Conservation (phyloP, 2,797 vertebrate genomes). For the Melanotaenia trifasciata region DNA sequence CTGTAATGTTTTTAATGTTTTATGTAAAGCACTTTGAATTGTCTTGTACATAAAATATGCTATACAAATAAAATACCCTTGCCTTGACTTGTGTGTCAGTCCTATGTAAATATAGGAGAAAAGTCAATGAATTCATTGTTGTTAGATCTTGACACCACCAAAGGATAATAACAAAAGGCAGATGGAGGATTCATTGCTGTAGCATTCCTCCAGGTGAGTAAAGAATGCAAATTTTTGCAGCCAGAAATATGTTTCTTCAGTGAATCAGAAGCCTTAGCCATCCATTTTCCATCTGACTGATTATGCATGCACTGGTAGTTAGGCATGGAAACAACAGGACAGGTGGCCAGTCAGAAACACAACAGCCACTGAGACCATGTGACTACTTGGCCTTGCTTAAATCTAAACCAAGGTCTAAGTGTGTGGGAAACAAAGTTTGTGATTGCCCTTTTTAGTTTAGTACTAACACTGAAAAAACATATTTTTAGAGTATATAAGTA, state of each 20-base stretch:
- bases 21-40: too few relatives aligned
- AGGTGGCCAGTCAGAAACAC: slow-evolving; percentile 8
- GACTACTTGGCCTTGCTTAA: background rate
- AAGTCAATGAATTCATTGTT: slow-evolving; percentile 8
- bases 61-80: too few relatives aligned
- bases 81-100: background rate
- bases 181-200: slow-evolving; percentile 10
- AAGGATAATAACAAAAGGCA: slow-evolving; percentile 27
- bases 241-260: slow-evolving; percentile 24
- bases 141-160: background rate
- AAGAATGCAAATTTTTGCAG: slow-evolving; percentile 14
- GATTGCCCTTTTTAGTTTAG: background rate
- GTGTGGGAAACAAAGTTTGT: background rate
- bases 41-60: too few relatives aligned
- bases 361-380: slow-evolving; percentile 6
- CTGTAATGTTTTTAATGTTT: too few relatives aligned
- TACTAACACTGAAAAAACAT: background rate
- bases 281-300: slow-evolving; percentile 17
- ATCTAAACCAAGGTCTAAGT: background rate
- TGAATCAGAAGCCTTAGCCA: background rate
- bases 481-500: background rate
- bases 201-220: slow-evolving; percentile 6
- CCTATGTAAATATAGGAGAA: background rate
- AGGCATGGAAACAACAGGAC: slow-evolving; percentile 2
- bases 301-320: background rate